Evolutionary conservation across 2,797 vertebrate genomes (phyloP).

Genomic region (Limnodromus scolopaceus): DNA sequence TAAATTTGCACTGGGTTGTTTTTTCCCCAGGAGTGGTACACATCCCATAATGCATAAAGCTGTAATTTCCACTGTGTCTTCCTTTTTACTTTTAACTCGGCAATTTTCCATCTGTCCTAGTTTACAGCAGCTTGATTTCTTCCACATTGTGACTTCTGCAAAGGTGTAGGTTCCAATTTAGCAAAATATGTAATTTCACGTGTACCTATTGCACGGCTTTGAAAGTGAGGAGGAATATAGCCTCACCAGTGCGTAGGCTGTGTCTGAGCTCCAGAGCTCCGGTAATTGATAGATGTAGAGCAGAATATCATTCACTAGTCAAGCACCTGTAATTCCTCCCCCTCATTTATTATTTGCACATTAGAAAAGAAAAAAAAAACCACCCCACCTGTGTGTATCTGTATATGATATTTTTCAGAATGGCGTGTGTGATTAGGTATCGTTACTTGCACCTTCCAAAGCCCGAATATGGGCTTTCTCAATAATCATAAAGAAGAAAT

Average conservation of each 20-base stretch:
- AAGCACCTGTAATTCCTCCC: background rate
- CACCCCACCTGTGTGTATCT: background rate
- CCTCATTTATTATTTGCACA: background rate
- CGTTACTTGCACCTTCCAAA: background rate
- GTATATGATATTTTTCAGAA: background rate
- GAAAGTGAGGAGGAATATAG: background rate
- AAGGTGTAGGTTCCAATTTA: background rate
- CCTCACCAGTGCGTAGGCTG: background rate
- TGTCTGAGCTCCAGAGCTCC: background rate
- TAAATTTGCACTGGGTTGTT: background rate
- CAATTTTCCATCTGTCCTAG: background rate
- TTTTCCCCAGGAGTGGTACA: background rate
- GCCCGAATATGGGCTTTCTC: background rate
- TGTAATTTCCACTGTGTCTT: background rate
- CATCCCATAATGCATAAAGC: background rate
- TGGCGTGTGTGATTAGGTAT: rapidly evolving
- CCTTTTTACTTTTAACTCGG: background rate
- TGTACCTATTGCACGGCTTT: rapidly evolving
- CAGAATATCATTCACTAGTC: background rate
- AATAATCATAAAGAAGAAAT: background rate
- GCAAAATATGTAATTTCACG: background rate
- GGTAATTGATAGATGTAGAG: background rate
- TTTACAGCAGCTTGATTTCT: background rate
- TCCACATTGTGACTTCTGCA: background rate
- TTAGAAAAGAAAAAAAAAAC: background rate